Conservation (phyloP, 2,888 invertebrate species). For the Pyrrhia umbra region DNA sequence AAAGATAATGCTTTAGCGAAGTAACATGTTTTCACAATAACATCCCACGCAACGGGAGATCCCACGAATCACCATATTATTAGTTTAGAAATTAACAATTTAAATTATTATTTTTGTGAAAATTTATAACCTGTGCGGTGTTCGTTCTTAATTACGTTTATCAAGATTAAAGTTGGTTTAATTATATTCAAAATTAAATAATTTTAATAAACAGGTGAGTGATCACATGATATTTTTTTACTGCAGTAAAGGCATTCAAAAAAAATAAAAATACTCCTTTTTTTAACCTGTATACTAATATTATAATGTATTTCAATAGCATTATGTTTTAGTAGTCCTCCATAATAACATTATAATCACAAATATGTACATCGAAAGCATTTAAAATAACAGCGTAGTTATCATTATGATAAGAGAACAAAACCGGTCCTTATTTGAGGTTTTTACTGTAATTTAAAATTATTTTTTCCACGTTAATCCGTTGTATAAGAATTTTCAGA, state of each 20-base stretch:
- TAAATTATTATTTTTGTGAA: slow-evolving; percentile 15
- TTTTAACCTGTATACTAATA: neutral
- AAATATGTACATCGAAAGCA: neutral
- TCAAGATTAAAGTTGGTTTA: neutral
- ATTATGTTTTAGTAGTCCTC: no score
- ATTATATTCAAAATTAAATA: neutral
- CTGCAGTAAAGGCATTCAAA: neutral
- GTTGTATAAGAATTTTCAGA: no score
- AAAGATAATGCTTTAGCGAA: slow-evolving; percentile 50
- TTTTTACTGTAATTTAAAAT: no score
- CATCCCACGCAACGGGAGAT: slow-evolving; percentile 56
- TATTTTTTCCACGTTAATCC: no score
- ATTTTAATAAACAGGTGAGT: slow-evolving; percentile 38
- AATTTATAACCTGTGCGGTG: slow-evolving; percentile 25
- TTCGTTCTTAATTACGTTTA: slow-evolving; percentile 9
- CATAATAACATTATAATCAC: neutral
- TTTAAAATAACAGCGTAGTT: no score
- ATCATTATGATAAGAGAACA: no score
- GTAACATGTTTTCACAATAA: slow-evolving; percentile 61
- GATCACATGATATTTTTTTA: slow-evolving; percentile 22
- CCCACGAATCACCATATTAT: slow-evolving; percentile 26
- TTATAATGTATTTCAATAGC: no score
- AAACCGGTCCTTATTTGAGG: no score
- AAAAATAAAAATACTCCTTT: no score
- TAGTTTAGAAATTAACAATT: slow-evolving; percentile 26